Base-by-base conservation (phyloP, 2,113 vertebrate genomes). In the Athene noctua region DNA sequence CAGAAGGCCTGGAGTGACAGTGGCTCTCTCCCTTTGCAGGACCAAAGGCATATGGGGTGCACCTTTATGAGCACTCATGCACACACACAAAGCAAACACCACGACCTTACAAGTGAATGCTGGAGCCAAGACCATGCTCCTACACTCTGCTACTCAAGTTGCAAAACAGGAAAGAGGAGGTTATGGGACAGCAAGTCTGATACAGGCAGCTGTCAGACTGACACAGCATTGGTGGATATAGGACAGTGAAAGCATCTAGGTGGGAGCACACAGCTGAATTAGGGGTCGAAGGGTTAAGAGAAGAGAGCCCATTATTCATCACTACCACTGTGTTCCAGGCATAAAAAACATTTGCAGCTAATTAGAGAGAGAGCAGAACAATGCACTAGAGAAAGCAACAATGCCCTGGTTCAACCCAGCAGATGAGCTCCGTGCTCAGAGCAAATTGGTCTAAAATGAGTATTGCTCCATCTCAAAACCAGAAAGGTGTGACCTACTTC, bases 341-440 rank as follows among this genome's bases (percentile, higher is more conserved):
- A 85, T 87, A 94, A 96, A 95, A 95, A 97, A 96, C 95, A 97
- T 95, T 96, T 96, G 95, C 95, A 97, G 94, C 82, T 97, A 97
- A 97, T 97, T 97, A 97, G 92, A 34, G 36, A 77, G 80, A 95
- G 94, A 94, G 65, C 91, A 92, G 95, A 96, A 97, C 97, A 97
- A 97, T 96, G 95, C 97, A 95, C 94, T 85, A 92, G 97, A 97
- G 95, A 97, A 96, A 95, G 94, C 95, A 94, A 97, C 96, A 94
- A 94, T 97, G 94, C 91, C 91, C 92, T 94, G 77, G 86, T 92
- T 97, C 95, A 92, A 95, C 94, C 91, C 92, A 95, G 92, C 91
- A 97, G 96, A 97, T 94, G 94, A 96, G 96, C 92, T 97, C 92
- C 11, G n/a, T 95, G 94, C 89, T 96, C 91, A 95, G 84, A 97